Percentiles rank a stretch among this genome's conserved stretches.
These are phyloP conservation scores for Oryzias javanicus DNA, from an alignment of 2,113 vertebrate species.

Conservation along the genomic window DNA sequence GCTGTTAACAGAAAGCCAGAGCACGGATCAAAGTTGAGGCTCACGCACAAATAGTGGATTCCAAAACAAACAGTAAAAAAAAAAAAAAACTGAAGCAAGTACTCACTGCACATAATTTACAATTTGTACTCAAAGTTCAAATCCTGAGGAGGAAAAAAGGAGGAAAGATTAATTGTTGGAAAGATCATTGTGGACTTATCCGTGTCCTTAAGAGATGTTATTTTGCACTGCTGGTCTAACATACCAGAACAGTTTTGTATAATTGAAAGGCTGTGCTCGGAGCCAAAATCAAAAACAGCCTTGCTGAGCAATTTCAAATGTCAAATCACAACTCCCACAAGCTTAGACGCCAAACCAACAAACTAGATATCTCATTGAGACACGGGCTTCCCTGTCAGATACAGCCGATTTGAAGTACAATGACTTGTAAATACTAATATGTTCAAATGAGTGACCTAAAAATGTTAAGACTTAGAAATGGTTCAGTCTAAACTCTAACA, in stretches of 20 bases:
- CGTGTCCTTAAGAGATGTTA: slow-evolving; percentile 30
- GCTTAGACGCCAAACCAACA: neutral
- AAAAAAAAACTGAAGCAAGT: neutral
- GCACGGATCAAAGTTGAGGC: neutral
- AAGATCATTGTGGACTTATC: slow-evolving; percentile 35
- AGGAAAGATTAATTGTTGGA: slow-evolving; percentile 23
- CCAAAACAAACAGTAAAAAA: neutral
- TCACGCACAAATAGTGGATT: neutral
- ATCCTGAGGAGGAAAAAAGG: slow-evolving; percentile 47
- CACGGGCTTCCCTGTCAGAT: neutral
- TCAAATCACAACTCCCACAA: slow-evolving; percentile 16
- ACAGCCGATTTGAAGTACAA: neutral
- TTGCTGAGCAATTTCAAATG: slow-evolving; percentile 3
- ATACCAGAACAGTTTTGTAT: slow-evolving; percentile 41
- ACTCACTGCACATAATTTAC: slow-evolving; percentile 1
- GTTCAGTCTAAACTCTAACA: too few species aligned
- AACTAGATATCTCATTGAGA: neutral
- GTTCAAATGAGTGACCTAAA: too few species aligned
- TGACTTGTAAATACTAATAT: too few species aligned
- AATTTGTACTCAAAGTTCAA: slow-evolving; percentile 35
- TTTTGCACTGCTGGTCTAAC: slow-evolving; percentile 19
- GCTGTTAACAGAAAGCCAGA: neutral
- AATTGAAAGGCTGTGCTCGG: neutral
- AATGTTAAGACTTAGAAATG: too few species aligned
- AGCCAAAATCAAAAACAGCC: slow-evolving; percentile 20